phyloP scores from a whole-genome alignment of 2,888 invertebrate species.

The Augiades crinisus region DNA sequence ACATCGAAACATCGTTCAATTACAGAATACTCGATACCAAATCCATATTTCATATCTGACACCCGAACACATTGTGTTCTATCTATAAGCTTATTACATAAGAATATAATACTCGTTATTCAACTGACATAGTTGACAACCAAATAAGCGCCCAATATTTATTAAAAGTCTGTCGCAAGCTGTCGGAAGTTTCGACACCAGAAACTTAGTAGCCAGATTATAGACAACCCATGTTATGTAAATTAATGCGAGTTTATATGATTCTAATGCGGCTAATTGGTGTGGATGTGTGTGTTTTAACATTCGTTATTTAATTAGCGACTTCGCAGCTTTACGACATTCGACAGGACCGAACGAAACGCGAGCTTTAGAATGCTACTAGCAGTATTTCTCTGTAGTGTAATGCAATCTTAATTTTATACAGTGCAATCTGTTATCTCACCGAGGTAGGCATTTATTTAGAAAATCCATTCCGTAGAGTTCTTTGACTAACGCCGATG shows the following conservation, averaged over 20 bases:
- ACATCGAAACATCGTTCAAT: slow-evolving; percentile 12
- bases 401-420: background rate
- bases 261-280: slow-evolving; percentile 42
- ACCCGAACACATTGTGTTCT: slow-evolving; percentile 14
- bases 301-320: slow-evolving; percentile 10
- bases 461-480: no score
- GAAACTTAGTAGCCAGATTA: slow-evolving; percentile 56
- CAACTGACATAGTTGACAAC: slow-evolving; percentile 64
- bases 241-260: slow-evolving; percentile 45
- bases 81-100: slow-evolving; percentile 55
- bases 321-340: background rate
- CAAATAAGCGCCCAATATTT: slow-evolving; percentile 57
- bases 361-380: background rate
- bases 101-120: slow-evolving; percentile 57
- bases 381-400: background rate
- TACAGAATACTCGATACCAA: slow-evolving; percentile 10
- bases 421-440: no score
- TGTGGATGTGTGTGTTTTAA: slow-evolving; percentile 32
- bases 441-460: no score
- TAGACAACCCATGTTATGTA: slow-evolving; percentile 54
- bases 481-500: no score
- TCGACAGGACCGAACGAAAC: background rate
- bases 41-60: slow-evolving; percentile 23
- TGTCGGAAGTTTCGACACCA: slow-evolving; percentile 64
- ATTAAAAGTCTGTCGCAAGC: slow-evolving; percentile 57